Base-by-base conservation (phyloP, 2,888 invertebrate genomes). In the Blastobasis lacticolella region DNA sequence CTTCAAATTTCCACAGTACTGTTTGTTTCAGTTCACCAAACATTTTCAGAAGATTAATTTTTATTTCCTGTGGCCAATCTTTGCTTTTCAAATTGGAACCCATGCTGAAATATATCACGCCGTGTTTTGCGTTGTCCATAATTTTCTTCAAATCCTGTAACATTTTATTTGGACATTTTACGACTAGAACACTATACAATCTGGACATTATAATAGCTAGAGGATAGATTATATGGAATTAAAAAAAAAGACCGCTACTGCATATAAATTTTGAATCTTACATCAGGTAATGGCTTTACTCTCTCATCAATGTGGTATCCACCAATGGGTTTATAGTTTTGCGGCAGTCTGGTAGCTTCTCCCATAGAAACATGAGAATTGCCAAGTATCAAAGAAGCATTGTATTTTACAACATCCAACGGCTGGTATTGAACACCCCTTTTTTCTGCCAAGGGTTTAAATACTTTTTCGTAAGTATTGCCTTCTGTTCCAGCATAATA, bases 1-100 rank as follows among this genome's bases (percentile, higher is more conserved):
- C 71, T 56, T 80, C 80, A 57, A 75, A 78, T 58, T 81, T 85
- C 83, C 81, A 84, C 6, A 86, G 48, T 2, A 86, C 77, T 0
- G 71, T 73, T 54, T 84, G 78, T 47, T 78, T 78, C 41, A 87
- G 56, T 45, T 63, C 63, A 2, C 69, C 63, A 55, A 86, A 81
- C n/a, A 73, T 69, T 41, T 67, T 61, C 0, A 83, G 41, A 6
- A 84, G 56, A 0, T 59, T 60, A 9, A 54, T 55, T 49, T 68
- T 70, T 6, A 68, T 48, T 45, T 62, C 59, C 6, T 65, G 63
- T 1, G 78, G 70, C 57, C 81, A 62, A 0, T 64, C 55, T 7
- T 66, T 67, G 49, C 75, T 75, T 48, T 70, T 65, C 10, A 80
- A 58, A 47, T 73, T 75, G 0, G 81, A 75, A 4, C 85, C 83